Evolutionary conservation across 1,140 invertebrate species (phyloP), one percentile per base, ranked within the genome.

Genomic region (Melitaea cinxia): DNA sequence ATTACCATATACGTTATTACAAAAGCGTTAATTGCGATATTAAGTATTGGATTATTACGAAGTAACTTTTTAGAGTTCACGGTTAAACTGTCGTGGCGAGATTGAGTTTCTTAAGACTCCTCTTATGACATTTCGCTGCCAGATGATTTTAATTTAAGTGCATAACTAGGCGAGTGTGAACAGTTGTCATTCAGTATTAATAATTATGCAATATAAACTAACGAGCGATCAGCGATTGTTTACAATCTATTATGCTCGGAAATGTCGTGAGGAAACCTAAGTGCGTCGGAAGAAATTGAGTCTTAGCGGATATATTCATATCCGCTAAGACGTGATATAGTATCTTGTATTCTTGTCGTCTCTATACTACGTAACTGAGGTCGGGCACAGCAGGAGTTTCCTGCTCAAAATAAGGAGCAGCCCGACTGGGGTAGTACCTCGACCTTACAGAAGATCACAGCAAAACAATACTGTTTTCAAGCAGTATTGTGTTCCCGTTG

Each of bases 21-120:
- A 15, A 33, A 28, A 59, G 19, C 37, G 37, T 30, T 47, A 49
- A 59, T 49, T 59, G 26, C 56, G 42, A 33, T 58, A 12, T 49
- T 49, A 15, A 59, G 49, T 15, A 59, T 49, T 59, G 56, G 26
- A 49, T 33, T 59, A 49, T 33, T 19, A 17, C 47, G 28, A 33
- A 19, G 17, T 23, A 26, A 37, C 30, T 54, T 33, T 64, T 65
- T 45, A 53, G 49, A 65, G 63, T 59, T 59, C 47, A 54, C 9
- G 63, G 55, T 45, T 39, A 49, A 24, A 53, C 23, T 49, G 42
- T 28, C 33, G 55, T 49, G 45, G 33, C 39, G 14, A 15, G 55
- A 65, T 65, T 35, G 54, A 58, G 35, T 54, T 65, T 24, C 55
- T 52, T 33, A 53, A 42, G n/a, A 58, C 26, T 65, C 53, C 53